These are phyloP conservation scores for Porites australiensis DNA, from an alignment of 64 coral and sea anemone species.

Conservation along the genomic window DNA sequence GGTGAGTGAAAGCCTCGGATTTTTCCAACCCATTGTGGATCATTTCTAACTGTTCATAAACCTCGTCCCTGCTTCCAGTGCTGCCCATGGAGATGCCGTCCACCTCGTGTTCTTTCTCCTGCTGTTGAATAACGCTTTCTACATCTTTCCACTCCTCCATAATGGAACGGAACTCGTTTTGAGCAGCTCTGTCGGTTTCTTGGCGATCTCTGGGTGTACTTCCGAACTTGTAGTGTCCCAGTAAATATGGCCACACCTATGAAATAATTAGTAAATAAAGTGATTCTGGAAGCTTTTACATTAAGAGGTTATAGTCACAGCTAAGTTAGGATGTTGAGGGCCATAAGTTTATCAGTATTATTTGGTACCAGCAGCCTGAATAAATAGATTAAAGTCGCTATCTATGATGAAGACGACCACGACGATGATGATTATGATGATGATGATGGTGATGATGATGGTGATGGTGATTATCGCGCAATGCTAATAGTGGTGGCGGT, in stretches of 20 bases:
- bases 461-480: no score
- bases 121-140: slow-evolving; percentile 73
- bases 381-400: no score
- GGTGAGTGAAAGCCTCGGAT: slow-evolving; percentile 40
- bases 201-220: slow-evolving; percentile 78
- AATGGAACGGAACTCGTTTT: slow-evolving; percentile 59
- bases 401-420: no score
- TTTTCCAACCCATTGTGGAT: slow-evolving; percentile 72
- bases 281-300: no score
- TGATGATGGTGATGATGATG: no score
- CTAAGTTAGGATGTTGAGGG: no score
- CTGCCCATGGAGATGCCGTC: slow-evolving; percentile 90
- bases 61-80: slow-evolving; percentile 93
- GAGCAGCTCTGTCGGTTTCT: slow-evolving; percentile 47
- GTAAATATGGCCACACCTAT: slow-evolving; percentile 97
- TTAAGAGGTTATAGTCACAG: no score
- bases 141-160: slow-evolving; percentile 94
- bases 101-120: slow-evolving; percentile 82
- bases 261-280: not conserved
- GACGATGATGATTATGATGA: no score
- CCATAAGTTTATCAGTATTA: no score
- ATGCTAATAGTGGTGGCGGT: no score
- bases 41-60: slow-evolving; percentile 94
- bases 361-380: no score
- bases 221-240: slow-evolving; percentile 91